Evolutionary conservation across 2,113 vertebrate species (phyloP).

Genomic region (Hippocampus mohnikei): DNA sequence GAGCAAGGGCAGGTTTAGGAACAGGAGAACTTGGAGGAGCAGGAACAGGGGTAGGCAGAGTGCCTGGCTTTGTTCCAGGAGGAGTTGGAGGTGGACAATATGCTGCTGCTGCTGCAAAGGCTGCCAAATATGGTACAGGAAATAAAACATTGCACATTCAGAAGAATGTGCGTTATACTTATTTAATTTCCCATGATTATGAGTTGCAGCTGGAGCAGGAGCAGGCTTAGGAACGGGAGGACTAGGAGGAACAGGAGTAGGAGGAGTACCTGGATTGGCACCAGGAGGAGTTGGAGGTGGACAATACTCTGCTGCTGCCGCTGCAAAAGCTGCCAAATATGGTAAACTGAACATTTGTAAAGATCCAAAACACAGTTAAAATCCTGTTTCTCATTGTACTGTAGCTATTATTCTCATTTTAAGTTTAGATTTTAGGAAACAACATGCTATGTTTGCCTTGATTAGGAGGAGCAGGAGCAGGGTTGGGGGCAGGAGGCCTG

Average conservation of each 20-base stretch:
- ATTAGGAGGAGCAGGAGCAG: conserved; percentile 22
- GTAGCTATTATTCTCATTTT: neutral
- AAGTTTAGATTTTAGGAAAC: neutral
- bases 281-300: conserved; percentile 27
- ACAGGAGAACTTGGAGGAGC: conserved; percentile 5
- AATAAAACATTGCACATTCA: neutral
- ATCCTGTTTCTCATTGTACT: neutral
- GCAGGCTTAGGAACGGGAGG: neutral
- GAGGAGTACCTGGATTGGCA: conserved; percentile 6
- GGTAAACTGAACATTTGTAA: neutral
- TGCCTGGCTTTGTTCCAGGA: conserved; percentile 11
- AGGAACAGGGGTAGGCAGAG: conserved; percentile 19
- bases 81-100: conserved; percentile 40
- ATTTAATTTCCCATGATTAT: no score
- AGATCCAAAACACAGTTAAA: neutral
- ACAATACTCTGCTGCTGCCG: conserved; percentile 20
- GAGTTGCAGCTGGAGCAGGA: neutral
- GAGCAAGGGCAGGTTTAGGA: neutral
- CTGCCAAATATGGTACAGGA: conserved; percentile 52
- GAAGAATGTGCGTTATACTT: no score
- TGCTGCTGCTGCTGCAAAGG: conserved; percentile 51
- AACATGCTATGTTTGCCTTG: neutral
- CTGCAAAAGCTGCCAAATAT: conserved; percentile 16
- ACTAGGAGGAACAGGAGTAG: conserved; percentile 11
- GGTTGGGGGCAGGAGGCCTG: conserved; percentile 5